Conservation (phyloP, 2,888 invertebrate species). For the Agrilus mali region DNA sequence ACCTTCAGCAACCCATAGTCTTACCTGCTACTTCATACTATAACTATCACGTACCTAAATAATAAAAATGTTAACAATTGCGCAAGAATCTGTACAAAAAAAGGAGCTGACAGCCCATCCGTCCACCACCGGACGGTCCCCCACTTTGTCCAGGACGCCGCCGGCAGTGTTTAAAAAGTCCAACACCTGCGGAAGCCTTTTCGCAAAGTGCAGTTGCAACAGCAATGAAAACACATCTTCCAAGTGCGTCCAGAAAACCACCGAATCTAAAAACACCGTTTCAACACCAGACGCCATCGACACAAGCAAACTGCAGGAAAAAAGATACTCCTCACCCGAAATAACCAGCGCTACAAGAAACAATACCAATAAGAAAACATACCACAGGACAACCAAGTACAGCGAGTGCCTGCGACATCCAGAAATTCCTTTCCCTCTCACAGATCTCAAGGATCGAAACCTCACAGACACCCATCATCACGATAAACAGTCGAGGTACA, state of each 20-base stretch:
- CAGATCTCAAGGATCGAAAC: constrained; percentile 9
- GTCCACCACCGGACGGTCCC: constrained; percentile 5
- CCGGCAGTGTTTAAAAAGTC: constrained; percentile 19
- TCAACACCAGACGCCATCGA: neutral
- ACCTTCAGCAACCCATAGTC: neutral
- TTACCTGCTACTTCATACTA: constrained; percentile 16
- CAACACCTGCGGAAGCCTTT: constrained; percentile 34
- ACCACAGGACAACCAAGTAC: constrained; percentile 4
- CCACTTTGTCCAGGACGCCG: constrained; percentile 7
- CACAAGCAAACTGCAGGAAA: constrained; percentile 5
- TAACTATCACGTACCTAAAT: constrained; percentile 19
- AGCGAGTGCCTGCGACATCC: constrained; percentile 27
- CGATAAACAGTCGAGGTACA: neutral
- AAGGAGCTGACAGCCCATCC: constrained; percentile 8
- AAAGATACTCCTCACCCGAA: constrained; percentile 19
- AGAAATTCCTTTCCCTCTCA: constrained; percentile 30
- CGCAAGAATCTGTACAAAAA: constrained; percentile 20
- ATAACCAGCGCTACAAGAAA: constrained; percentile 3
- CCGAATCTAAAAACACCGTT: constrained; percentile 8
- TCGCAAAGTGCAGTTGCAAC: constrained; percentile 32
- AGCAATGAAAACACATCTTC: constrained; percentile 14
- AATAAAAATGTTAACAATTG: constrained; percentile 23
- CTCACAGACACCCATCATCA: neutral
- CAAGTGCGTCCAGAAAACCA: constrained; percentile 7
- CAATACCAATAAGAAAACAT: constrained; percentile 1